These are phyloP conservation scores for Amblyjoppa proteus DNA, from an alignment of 2,888 invertebrate species.

Conservation along the genomic window DNA sequence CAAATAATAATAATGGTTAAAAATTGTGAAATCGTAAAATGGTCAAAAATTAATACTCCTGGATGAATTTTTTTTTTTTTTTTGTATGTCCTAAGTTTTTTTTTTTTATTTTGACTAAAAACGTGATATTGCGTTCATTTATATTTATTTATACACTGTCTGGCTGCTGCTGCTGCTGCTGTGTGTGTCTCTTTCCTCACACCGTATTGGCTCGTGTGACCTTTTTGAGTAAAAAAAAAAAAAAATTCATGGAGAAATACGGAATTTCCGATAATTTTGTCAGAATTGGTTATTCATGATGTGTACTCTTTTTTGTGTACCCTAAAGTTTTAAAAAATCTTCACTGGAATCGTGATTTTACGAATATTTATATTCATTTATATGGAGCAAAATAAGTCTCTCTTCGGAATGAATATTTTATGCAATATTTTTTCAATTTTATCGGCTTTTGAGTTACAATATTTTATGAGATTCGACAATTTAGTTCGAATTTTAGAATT, in stretches of 20 bases:
- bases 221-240: background rate
- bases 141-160: background rate
- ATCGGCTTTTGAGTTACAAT: background rate
- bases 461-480: background rate
- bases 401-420: no score
- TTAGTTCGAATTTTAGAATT: background rate
- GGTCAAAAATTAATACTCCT: background rate
- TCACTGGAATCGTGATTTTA: background rate
- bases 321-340: no score
- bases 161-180: constrained; percentile 22
- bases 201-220: background rate
- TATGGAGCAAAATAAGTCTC: no score
- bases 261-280: background rate
- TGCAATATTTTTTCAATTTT: no score
- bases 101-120: background rate
- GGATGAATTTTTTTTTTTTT: background rate
- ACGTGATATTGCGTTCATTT: no score
- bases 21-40: background rate
- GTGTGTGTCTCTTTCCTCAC: constrained; percentile 29
- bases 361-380: no score
- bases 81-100: background rate
- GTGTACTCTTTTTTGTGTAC: background rate
- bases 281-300: background rate
- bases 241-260: background rate
- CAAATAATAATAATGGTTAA: background rate